Percentiles rank a stretch among this genome's conserved stretches.
These are phyloP conservation scores for Chelonus formosanus DNA, from an alignment of 2,888 invertebrate genomes.

Conservation along the genomic window DNA sequence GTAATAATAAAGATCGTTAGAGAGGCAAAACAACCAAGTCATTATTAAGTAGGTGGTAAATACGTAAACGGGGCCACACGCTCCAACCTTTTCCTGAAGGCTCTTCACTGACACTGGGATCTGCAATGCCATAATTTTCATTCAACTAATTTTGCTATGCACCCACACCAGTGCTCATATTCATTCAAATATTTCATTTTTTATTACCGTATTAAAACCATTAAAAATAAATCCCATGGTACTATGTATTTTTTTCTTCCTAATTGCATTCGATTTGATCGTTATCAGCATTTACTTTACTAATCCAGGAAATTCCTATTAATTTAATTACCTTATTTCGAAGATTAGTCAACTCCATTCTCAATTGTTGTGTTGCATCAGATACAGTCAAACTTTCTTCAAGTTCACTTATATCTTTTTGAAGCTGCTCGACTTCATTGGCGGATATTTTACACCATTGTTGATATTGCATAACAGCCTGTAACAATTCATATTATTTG, in stretches of 20 bases:
- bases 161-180: not conserved
- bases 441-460: slow-evolving; percentile 80
- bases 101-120: slow-evolving; percentile 64
- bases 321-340: slow-evolving; percentile 72
- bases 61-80: slow-evolving; percentile 61
- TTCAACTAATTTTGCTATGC: slow-evolving; percentile 48
- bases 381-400: slow-evolving; percentile 75
- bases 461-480: slow-evolving; percentile 72
- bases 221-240: too few relatives aligned
- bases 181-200: not conserved
- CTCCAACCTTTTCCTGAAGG: slow-evolving; percentile 64
- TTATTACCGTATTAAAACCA: too few relatives aligned
- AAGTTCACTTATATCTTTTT: slow-evolving; percentile 74
- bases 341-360: slow-evolving; percentile 78
- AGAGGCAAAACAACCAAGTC: slow-evolving; percentile 55
- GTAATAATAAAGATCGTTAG: slow-evolving; percentile 57
- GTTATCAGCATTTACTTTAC: not conserved
- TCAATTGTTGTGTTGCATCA: slow-evolving; percentile 74
- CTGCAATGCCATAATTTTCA: slow-evolving; percentile 63
- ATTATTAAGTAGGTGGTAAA: slow-evolving; percentile 58
- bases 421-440: slow-evolving; percentile 78
- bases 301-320: not conserved
- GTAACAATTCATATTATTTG: not conserved
- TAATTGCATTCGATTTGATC: not conserved
- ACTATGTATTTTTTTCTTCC: not conserved